A percentile compares a stretch with the other conserved stretches of the same genome.
These are phyloP conservation scores for Seira ritae DNA, from an alignment of 2,888 invertebrate genomes.

Conservation along the genomic window DNA sequence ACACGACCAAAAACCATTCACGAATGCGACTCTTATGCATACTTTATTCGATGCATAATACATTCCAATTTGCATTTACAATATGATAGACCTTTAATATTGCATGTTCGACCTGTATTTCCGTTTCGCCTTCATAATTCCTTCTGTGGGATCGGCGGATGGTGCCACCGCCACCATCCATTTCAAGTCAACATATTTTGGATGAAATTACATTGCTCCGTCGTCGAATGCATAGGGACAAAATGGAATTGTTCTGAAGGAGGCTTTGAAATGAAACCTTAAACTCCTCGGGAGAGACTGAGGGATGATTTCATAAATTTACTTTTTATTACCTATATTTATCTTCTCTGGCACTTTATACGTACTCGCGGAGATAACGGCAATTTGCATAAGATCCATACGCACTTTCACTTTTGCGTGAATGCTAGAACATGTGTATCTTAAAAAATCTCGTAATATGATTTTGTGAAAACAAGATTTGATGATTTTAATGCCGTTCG, in stretches of 20 bases:
- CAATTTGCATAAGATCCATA: too few species aligned
- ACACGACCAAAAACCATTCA: conserved; percentile 19
- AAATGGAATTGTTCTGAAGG: too few species aligned
- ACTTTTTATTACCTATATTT: background rate
- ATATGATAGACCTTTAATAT: conserved; percentile 43
- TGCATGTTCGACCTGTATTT: conserved; percentile 47
- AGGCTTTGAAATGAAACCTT: background rate
- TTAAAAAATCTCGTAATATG: too few species aligned
- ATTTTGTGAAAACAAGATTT: too few species aligned
- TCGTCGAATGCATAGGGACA: too few species aligned
- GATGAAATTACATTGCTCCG: background rate
- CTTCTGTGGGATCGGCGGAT: too few species aligned
- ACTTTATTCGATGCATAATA: conserved; percentile 50
- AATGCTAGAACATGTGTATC: too few species aligned
- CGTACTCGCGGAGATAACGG: too few species aligned
- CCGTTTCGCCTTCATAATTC: conserved; percentile 9
- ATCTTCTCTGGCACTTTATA: too few species aligned
- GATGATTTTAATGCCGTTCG: too few species aligned
- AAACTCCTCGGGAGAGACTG: background rate
- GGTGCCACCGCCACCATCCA: too few species aligned
- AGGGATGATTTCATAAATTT: background rate
- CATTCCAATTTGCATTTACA: conserved; percentile 46
- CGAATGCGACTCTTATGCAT: conserved; percentile 45
- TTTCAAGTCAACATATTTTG: background rate
- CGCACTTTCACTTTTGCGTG: too few species aligned